Percentiles rank a stretch among this genome's conserved stretches.
phyloP scores from a whole-genome alignment of 2,888 invertebrate genomes.

The Blastobasis adustella region DNA sequence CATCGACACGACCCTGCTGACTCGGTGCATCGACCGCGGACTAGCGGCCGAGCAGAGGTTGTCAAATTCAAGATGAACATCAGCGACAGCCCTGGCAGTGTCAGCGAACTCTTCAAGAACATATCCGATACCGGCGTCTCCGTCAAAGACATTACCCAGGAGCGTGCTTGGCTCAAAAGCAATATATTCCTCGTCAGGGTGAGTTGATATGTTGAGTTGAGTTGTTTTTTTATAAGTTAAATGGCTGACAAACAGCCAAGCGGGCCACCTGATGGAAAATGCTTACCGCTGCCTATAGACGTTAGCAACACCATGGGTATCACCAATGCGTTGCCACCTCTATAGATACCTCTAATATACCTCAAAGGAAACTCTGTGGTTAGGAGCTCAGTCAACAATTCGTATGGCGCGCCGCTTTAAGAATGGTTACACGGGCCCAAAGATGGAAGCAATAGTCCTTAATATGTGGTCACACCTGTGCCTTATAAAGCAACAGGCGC shows the following conservation, averaged over 20 bases:
- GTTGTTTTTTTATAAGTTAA: neutral
- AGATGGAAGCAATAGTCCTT: too few species aligned
- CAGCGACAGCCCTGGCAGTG: slow-evolving; percentile 90
- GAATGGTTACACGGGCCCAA: too few species aligned
- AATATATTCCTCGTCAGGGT: slow-evolving; percentile 83
- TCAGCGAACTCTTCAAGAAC: slow-evolving; percentile 86
- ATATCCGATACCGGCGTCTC: slow-evolving; percentile 86
- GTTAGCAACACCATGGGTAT: too few species aligned
- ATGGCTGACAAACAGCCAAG: neutral
- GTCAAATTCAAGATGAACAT: slow-evolving; percentile 76
- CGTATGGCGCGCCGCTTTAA: too few species aligned
- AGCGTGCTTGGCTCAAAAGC: slow-evolving; percentile 93
- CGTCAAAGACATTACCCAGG: slow-evolving; percentile 97
- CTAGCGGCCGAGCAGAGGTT: slow-evolving; percentile 88
- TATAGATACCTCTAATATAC: too few species aligned
- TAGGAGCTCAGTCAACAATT: too few species aligned
- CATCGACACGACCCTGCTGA: slow-evolving; percentile 93
- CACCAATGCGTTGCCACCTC: too few species aligned
- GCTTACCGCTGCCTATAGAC: too few species aligned
- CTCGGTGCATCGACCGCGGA: slow-evolving; percentile 90
- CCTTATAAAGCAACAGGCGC: too few species aligned
- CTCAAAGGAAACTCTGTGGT: too few species aligned
- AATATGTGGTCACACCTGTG: too few species aligned
- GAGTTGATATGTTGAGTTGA: slow-evolving; percentile 13
- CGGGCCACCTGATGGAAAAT: too few species aligned